Evolutionary conservation across 2,888 invertebrate genomes (phyloP), one percentile per base, ranked within the genome.

Genomic region (Athalia cordata): DNA sequence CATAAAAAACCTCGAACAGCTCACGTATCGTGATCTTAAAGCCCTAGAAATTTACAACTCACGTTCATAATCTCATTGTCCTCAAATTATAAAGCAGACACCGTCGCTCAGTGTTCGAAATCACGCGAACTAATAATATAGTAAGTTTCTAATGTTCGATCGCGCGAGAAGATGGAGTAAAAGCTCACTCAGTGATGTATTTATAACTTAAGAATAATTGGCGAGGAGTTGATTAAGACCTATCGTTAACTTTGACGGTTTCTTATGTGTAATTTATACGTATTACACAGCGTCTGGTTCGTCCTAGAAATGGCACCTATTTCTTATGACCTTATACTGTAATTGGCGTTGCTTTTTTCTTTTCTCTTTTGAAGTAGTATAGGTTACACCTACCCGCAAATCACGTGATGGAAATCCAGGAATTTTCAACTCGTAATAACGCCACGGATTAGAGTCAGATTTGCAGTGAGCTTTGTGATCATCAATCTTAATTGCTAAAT

Each of bases 401-500:
- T 29, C 29, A 29, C 29, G 29, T 29, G 29, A 29, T 29, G 29
- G 29, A 29, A 29, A 29, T 29, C 29, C 29, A 29, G 29, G 29
- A 29, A 29, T 29, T 29, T 29, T 29, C 43, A 11, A 65, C n/a
- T 49, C 11, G 15, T 50, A 9, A 9, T 47, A 72, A 47, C 13
- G 47, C 72, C 29, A 15, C 29, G 50, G 15, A 72, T 72, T 47
- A 72, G 15, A 59, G 45, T 5, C 47, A 45, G 9, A 8, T n/a
- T 62, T 5, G 0, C 15, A 4, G 11, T 5, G 62, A 29, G 29
- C 29, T 29, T 29, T 29, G 29, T 29, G 29, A 62, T 64, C 62
- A 75, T 75, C 75, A 64, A 75, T 75, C 75, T 75, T 9, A 49
- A 62, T 29, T 29, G 50, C n/a, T 64, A 75, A 75, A 75, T 75